Evolutionary conservation across 2,797 vertebrate species (phyloP), one percentile per base, ranked within the genome.

Genomic region (Poeciliopsis turneri): DNA sequence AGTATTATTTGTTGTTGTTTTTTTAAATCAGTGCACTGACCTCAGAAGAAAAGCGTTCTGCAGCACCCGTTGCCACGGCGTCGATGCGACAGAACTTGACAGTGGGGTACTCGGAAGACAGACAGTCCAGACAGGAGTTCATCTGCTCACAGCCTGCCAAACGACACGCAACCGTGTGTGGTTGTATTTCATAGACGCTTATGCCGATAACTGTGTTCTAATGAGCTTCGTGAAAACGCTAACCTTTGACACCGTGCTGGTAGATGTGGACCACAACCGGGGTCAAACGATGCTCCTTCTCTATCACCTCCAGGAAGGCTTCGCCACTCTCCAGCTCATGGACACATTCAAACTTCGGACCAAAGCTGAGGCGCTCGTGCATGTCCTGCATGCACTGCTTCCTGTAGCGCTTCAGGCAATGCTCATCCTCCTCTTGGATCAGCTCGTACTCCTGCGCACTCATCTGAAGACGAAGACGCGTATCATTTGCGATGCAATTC

Each of bases 371-470:
- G 70, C 95, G 94, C 93, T 98, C 96, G 11, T 97, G 97, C 98
- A 99, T 98, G 46, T 98, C 96, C 89, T 97, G 96, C 98, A 99
- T 99, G 55, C 97, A 98, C 78, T 97, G 96, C 84, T 96, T 97
- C 36, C 97, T 96, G 89, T 99, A 99, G 83, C 96, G 96, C 39
- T 95, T 97, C 76, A 99, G 94, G 85, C 96, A 95, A 0, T 84
- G 91, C 72, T 98, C 97, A 6, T 99, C 97, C 83, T 99, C 98
- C 0, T 96, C 95, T 0, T 97, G 95, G 20, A 98, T 96, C 82
- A 98, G 51, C 86, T 97, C 97, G 0, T 98, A 98, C 92, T 99
- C 98, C 91, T 98, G 97, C 87, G 96, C 93, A 18, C 97, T 98
- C 97, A 99, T 98, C 98, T 99, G 88, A 11, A 46, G 55, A 84